Evolutionary conservation across 2,888 invertebrate genomes (phyloP).

Genomic region (Epinotia ramella): DNA sequence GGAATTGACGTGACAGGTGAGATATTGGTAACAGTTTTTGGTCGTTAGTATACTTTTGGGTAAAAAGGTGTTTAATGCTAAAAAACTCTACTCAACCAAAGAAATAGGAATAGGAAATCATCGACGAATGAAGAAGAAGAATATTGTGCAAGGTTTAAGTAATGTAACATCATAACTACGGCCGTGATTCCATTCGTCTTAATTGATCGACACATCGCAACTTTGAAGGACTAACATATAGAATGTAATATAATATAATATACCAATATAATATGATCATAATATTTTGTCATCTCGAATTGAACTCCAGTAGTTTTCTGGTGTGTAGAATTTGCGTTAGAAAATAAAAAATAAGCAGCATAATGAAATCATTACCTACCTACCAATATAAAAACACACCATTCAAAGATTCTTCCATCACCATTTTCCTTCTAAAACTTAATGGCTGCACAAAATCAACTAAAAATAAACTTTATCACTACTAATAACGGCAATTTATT

Average conservation of each 20-base stretch:
- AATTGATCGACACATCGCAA: too few relatives aligned
- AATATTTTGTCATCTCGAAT: background rate
- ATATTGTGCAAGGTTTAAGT: too few relatives aligned
- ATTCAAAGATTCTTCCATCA: background rate
- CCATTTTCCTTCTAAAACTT: conserved; percentile 1
- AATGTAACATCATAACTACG: too few relatives aligned
- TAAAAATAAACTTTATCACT: background rate
- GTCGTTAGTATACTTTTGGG: background rate
- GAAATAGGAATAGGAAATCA: too few relatives aligned
- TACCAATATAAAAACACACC: background rate
- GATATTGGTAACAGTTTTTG: conserved; percentile 26
- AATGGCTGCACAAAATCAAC: background rate
- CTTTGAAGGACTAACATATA: too few relatives aligned
- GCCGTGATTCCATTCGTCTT: too few relatives aligned
- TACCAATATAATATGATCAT: background rate
- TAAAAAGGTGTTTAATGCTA: background rate
- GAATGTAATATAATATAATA: too few relatives aligned
- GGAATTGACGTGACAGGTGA: conserved; percentile 29
- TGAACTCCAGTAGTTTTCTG: background rate
- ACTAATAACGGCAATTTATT: conserved; percentile 23
- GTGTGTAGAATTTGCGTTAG: background rate
- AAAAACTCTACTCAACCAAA: background rate
- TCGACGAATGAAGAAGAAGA: too few relatives aligned
- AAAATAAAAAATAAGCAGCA: too few relatives aligned
- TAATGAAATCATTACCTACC: too few relatives aligned